Percentiles rank a stretch among this genome's conserved stretches.
Evolutionary conservation across 2,888 invertebrate genomes (phyloP).

Genomic region (Sesia apiformis): DNA sequence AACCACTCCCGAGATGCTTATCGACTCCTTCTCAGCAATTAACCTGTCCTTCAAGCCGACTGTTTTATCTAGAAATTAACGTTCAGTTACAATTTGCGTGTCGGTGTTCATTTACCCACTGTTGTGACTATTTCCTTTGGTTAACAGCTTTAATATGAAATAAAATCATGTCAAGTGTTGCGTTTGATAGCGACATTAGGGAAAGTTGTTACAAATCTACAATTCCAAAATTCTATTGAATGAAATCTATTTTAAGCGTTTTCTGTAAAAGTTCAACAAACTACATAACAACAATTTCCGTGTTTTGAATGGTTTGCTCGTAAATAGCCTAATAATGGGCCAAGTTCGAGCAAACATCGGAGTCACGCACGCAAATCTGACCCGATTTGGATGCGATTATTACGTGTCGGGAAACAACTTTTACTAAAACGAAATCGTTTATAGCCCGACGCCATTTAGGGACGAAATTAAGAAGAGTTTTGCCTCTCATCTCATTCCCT

Average conservation of each 20-base stretch:
- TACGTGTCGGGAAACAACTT: constrained; percentile 1
- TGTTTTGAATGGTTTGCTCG: constrained; percentile 13
- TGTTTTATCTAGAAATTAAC: constrained; percentile 12
- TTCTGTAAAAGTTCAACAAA: background rate
- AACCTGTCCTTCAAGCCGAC: constrained; percentile 16
- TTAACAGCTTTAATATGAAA: background rate
- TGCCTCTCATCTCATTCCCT: constrained; percentile 23
- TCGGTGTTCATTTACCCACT: constrained; percentile 17
- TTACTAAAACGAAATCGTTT: background rate
- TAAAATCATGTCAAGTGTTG: background rate
- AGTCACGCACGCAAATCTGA: constrained; percentile 17
- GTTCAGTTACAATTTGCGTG: constrained; percentile 21
- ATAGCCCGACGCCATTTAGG: constrained; percentile 11
- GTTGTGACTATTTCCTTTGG: background rate
- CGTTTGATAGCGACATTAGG: background rate
- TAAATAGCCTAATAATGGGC: constrained; percentile 17
- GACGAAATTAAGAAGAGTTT: constrained; percentile 23
- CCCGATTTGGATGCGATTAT: background rate
- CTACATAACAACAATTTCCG: constrained; percentile 13
- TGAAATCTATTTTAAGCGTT: constrained; percentile 10
- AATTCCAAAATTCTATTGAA: constrained; percentile 2
- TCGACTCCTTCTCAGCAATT: constrained; percentile 9
- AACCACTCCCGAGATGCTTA: constrained; percentile 5
- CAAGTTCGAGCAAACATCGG: constrained; percentile 17
- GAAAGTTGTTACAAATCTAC: background rate